These are phyloP conservation scores for Emydocephalus ijimae DNA, from an alignment of 2,113 vertebrate genomes.

Conservation along the genomic window DNA sequence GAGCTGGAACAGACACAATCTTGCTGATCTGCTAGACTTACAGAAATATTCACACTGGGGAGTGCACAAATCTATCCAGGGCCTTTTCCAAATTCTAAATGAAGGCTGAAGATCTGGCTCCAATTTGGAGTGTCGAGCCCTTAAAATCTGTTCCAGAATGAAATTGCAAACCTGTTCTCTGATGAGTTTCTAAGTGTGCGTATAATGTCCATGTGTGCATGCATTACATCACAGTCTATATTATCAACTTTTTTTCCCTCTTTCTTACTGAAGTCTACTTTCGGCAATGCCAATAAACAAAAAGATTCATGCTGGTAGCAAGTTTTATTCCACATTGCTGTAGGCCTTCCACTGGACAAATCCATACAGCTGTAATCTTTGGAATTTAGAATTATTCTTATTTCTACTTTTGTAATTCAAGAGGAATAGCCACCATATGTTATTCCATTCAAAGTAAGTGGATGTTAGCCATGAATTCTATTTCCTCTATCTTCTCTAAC, in stretches of 20 bases:
- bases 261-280: constrained; percentile 15
- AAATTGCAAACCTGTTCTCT: constrained; percentile 9
- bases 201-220: neutral
- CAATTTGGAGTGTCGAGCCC: neutral
- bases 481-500: constrained; percentile 37
- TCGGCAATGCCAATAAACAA: constrained; percentile 6
- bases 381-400: constrained; percentile 35
- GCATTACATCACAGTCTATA: neutral
- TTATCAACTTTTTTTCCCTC: constrained; percentile 11
- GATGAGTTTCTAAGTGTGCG: neutral
- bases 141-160: constrained; percentile 14
- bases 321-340: constrained; percentile 39
- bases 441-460: constrained; percentile 40
- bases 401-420: constrained; percentile 40
- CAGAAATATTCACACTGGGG: neutral
- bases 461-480: constrained; percentile 41
- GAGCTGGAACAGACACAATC: neutral
- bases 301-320: constrained; percentile 14
- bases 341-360: constrained; percentile 13
- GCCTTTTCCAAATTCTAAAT: constrained; percentile 13
- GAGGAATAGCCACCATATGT: constrained; percentile 39
- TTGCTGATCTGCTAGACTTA: neutral
- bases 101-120: constrained; percentile 9
- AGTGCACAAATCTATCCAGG: neutral
- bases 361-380: constrained; percentile 21